Evolutionary conservation across 2,113 vertebrate species (phyloP).

Genomic region (Puntigrus tetrazona): DNA sequence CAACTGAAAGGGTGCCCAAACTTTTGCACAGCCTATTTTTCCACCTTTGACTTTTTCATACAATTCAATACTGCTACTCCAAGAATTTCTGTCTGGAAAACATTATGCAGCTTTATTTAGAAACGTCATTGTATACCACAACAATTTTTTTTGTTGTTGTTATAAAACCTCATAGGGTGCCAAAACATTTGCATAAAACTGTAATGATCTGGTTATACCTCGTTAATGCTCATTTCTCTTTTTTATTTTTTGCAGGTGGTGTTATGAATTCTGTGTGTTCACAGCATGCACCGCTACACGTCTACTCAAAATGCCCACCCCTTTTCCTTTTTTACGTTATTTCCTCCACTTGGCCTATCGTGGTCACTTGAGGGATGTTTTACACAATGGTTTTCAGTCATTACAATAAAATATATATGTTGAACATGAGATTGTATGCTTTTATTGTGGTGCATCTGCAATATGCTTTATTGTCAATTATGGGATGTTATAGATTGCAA

Average conservation of each 20-base stretch:
- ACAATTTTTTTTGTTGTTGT: background rate
- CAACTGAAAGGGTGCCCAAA: background rate
- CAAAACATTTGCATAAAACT: too few relatives aligned
- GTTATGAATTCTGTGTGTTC: slow-evolving; percentile 46
- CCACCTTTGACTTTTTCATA: background rate
- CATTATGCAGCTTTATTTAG: background rate
- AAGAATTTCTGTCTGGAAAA: too few relatives aligned
- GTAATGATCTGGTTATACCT: background rate
- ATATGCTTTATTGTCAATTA: background rate
- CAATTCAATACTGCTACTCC: background rate
- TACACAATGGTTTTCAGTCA: slow-evolving; percentile 70
- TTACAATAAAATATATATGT: slow-evolving; percentile 74
- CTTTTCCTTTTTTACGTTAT: slow-evolving; percentile 61
- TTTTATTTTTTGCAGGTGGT: slow-evolving; percentile 53
- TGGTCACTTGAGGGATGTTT: slow-evolving; percentile 61
- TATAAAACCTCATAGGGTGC: background rate
- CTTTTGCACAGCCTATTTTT: background rate
- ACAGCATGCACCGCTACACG: slow-evolving; percentile 58
- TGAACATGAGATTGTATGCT: slow-evolving; percentile 42
- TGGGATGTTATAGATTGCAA: too few relatives aligned
- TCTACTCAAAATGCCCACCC: background rate
- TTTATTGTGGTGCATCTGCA: slow-evolving; percentile 48
- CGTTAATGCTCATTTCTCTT: background rate
- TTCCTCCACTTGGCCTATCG: slow-evolving; percentile 51
- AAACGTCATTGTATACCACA: background rate